phyloP scores from a whole-genome alignment of 2,888 invertebrate species.

The Embidobia sp. region DNA sequence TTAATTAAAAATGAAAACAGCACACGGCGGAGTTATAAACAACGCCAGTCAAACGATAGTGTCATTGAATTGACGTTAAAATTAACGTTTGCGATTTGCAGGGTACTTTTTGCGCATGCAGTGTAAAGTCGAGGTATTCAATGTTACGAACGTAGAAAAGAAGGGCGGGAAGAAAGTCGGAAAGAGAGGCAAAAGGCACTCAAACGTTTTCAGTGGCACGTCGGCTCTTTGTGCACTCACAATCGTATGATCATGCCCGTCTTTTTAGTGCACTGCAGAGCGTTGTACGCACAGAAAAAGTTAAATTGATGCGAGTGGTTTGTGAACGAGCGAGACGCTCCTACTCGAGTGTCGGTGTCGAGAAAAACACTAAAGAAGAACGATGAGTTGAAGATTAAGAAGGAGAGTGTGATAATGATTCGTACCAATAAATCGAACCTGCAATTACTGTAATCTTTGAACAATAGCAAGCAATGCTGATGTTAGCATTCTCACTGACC shows the following conservation, averaged over 20 bases:
- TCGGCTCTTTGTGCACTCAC: conserved; percentile 78
- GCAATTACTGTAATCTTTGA: conserved; percentile 20
- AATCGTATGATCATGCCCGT: conserved; percentile 79
- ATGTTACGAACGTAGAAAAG: conserved; percentile 69
- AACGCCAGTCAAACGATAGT: conserved; percentile 40
- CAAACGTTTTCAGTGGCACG: conserved; percentile 76
- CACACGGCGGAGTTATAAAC: conserved; percentile 19
- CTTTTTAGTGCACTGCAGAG: conserved; percentile 71
- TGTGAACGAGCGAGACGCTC: conserved; percentile 71
- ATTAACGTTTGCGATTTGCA: conserved; percentile 76
- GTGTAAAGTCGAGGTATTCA: conserved; percentile 75
- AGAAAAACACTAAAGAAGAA: conserved; percentile 65
- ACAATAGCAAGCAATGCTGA: background rate
- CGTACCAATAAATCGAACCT: conserved; percentile 57
- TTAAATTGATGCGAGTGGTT: conserved; percentile 77
- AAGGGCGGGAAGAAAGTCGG: conserved; percentile 61
- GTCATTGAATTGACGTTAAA: conserved; percentile 60
- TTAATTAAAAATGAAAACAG: too few relatives aligned
- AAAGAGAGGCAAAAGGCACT: conserved; percentile 64
- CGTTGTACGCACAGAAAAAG: conserved; percentile 70
- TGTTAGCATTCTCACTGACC: background rate
- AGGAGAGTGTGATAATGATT: conserved; percentile 67
- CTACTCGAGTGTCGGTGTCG: conserved; percentile 62
- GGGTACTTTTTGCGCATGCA: conserved; percentile 75
- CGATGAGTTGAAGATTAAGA: conserved; percentile 46